Conservation (phyloP, 2,113 vertebrate genomes). For the Misgurnus mizolepis region DNA sequence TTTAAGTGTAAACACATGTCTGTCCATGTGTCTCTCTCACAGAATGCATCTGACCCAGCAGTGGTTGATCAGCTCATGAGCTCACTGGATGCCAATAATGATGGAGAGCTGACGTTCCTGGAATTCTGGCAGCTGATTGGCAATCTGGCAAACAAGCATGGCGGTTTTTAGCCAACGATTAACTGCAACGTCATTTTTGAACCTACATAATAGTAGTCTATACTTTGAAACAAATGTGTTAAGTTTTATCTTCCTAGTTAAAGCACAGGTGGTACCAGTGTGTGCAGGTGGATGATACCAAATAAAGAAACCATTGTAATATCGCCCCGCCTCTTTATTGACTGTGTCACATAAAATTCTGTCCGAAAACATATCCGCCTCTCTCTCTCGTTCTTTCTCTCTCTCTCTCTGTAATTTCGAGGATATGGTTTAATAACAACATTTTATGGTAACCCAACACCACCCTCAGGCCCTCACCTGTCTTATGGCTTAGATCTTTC, state of each 20-base stretch:
- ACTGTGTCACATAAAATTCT: conserved; percentile 46
- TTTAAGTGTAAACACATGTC: neutral
- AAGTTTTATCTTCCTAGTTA: conserved; percentile 1
- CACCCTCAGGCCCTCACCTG: conserved; percentile 25
- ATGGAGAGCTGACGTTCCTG: conserved; percentile 76
- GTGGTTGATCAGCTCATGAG: conserved; percentile 71
- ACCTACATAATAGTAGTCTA: neutral
- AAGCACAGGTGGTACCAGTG: conserved; percentile 40
- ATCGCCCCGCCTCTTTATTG: conserved; percentile 64
- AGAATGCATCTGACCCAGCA: conserved; percentile 67
- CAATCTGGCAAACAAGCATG: conserved; percentile 69
- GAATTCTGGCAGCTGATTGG: conserved; percentile 81
- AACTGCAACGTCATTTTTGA: conserved; percentile 1
- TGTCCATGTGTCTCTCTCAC: conserved; percentile 47
- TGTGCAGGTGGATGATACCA: conserved; percentile 31
- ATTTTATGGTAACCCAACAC: conserved; percentile 58
- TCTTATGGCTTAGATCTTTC: conserved; percentile 51
- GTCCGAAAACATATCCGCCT: conserved; percentile 34
- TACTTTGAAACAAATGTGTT: neutral
- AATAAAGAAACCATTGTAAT: conserved; percentile 65
- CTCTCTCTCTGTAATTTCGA: conserved; percentile 28
- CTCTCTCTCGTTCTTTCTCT: neutral
- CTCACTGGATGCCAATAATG: conserved; percentile 72
- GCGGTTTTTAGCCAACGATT: conserved; percentile 66
- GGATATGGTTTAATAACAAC: conserved; percentile 57